A percentile compares a stretch with the other conserved stretches of the same genome.
Conservation (phyloP, 2,888 invertebrate genomes). For the Pseudanteris insignis region DNA sequence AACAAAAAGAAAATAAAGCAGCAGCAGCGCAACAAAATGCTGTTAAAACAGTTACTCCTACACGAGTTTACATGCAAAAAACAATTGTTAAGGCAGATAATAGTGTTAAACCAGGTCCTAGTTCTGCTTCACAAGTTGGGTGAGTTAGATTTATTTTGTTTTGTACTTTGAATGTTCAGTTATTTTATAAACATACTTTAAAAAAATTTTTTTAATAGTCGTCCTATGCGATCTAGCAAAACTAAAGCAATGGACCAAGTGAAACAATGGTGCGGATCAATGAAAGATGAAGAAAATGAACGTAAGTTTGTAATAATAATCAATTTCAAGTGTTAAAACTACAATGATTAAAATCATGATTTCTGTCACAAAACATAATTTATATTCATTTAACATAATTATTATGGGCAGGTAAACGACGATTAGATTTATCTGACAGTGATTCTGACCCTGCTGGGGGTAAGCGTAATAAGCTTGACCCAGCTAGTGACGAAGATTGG, state of each 20-base stretch:
- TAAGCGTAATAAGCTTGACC: constrained; percentile 70
- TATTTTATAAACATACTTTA: too few relatives aligned
- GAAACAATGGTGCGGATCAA: constrained; percentile 83
- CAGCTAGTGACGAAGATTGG: constrained; percentile 67
- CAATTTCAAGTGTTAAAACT: neutral
- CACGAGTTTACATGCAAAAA: constrained; percentile 50
- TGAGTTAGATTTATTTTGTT: constrained; percentile 43
- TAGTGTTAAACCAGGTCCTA: constrained; percentile 60
- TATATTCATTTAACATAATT: too few relatives aligned
- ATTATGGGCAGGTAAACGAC: constrained; percentile 65
- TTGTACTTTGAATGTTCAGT: too few relatives aligned
- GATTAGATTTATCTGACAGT: constrained; percentile 66
- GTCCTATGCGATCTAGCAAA: constrained; percentile 81
- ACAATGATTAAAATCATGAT: too few relatives aligned
- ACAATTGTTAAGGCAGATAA: constrained; percentile 56
- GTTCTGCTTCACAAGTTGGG: constrained; percentile 59
- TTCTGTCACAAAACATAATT: too few relatives aligned
- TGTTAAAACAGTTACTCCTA: constrained; percentile 48
- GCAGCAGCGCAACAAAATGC: constrained; percentile 59
- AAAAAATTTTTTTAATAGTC: constrained; percentile 64
- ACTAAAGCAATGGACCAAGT: constrained; percentile 84
- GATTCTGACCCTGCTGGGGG: constrained; percentile 67
- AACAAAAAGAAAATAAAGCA: constrained; percentile 78
- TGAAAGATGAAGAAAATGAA: constrained; percentile 69
- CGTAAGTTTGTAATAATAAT: constrained; percentile 46